phyloP scores from a whole-genome alignment of 2,797 vertebrate genomes.

The Discoglossus pictus region DNA sequence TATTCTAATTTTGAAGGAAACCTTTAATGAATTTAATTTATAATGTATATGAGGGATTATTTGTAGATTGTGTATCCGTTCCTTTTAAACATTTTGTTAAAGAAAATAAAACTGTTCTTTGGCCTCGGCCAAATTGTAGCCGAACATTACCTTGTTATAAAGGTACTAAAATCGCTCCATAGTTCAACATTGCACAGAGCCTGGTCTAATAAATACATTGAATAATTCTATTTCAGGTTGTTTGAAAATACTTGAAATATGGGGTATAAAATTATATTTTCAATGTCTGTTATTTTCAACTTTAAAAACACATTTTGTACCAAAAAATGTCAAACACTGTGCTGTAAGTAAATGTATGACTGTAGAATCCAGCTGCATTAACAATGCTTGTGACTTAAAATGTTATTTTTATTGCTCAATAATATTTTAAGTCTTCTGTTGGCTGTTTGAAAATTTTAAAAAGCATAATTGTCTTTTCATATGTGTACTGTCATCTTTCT shows the following conservation, averaged over 20 bases:
- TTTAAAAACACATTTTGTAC: conserved; percentile 65
- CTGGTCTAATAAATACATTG: conserved; percentile 63
- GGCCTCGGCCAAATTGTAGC: conserved; percentile 24
- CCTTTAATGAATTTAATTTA: conserved; percentile 10
- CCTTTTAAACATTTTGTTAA: neutral
- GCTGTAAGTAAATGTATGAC: conserved; percentile 61
- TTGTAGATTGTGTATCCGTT: neutral
- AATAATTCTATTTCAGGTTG: conserved; percentile 60
- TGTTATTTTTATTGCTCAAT: conserved; percentile 63
- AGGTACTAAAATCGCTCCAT: conserved; percentile 29
- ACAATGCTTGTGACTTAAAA: conserved; percentile 58
- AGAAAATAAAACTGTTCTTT: neutral
- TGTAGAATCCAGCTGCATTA: conserved; percentile 57
- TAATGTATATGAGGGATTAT: neutral
- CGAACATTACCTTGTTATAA: conserved; percentile 34
- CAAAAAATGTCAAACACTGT: conserved; percentile 73
- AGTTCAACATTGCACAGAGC: conserved; percentile 48
- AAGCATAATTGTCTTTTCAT: conserved; percentile 63
- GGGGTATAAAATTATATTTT: conserved; percentile 43
- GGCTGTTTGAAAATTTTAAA: conserved; percentile 63
- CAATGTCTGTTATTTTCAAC: conserved; percentile 29
- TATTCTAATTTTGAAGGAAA: conserved; percentile 15
- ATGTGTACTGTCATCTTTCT: conserved; percentile 54
- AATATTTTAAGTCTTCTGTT: conserved; percentile 64
- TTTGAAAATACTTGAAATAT: conserved; percentile 51